Percentiles rank a stretch among this genome's conserved stretches.
phyloP scores from a whole-genome alignment of 2,888 invertebrate genomes.

The Anoplius nigerrimus region DNA sequence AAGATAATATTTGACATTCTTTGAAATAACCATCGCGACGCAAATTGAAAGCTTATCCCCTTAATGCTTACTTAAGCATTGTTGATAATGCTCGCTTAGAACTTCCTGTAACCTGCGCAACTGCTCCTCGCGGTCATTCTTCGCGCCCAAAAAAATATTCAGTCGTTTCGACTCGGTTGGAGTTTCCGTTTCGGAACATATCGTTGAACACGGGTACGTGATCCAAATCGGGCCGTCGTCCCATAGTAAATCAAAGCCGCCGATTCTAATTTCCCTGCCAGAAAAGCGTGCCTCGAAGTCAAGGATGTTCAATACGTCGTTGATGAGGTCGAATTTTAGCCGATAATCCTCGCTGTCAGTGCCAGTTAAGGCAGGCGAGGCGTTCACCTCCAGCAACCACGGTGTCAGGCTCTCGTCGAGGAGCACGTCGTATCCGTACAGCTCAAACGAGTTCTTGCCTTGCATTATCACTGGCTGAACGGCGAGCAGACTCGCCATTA shows the following conservation, averaged over 20 bases:
- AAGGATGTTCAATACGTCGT: constrained; percentile 78
- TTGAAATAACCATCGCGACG: too few relatives aligned
- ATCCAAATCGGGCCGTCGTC: constrained; percentile 76
- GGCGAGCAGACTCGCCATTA: constrained; percentile 77
- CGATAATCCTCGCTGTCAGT: constrained; percentile 79
- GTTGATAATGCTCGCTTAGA: constrained; percentile 34
- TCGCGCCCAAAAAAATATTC: constrained; percentile 66
- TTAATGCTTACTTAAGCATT: too few relatives aligned
- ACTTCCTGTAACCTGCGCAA: constrained; percentile 47
- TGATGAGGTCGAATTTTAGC: constrained; percentile 78
- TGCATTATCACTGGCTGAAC: constrained; percentile 78
- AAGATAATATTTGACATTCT: too few relatives aligned
- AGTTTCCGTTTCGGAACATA: constrained; percentile 29
- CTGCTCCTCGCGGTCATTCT: constrained; percentile 65
- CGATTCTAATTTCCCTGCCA: constrained; percentile 78
- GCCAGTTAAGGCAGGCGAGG: constrained; percentile 79
- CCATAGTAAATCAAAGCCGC: constrained; percentile 80
- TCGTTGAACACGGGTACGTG: constrained; percentile 53
- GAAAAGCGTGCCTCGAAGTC: constrained; percentile 78
- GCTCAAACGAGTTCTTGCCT: constrained; percentile 79
- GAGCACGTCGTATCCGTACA: constrained; percentile 81
- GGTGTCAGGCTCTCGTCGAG: constrained; percentile 78
- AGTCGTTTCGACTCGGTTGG: constrained; percentile 44
- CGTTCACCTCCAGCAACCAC: constrained; percentile 80
- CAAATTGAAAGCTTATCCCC: too few relatives aligned